Percentiles rank a stretch among this genome's conserved stretches.
These are phyloP conservation scores for Pemphredon lugubris DNA, from an alignment of 2,888 invertebrate genomes.

Conservation along the genomic window DNA sequence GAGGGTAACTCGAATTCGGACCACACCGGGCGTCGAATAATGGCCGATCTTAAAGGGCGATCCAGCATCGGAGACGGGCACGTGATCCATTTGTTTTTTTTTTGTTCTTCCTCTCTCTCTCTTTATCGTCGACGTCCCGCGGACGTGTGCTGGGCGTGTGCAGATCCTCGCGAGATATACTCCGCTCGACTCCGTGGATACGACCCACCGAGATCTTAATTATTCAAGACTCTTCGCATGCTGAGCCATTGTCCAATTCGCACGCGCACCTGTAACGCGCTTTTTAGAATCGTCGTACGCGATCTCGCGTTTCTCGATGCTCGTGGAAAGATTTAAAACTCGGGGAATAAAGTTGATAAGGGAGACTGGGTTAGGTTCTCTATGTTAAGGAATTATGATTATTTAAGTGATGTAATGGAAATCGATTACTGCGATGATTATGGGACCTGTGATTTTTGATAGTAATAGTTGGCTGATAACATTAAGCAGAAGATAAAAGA, in stretches of 20 bases:
- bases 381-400: no score
- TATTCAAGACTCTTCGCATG: background rate
- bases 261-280: background rate
- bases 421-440: no score
- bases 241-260: background rate
- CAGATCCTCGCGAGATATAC: slow-evolving; percentile 42
- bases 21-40: slow-evolving; percentile 45
- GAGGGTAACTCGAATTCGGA: slow-evolving; percentile 33
- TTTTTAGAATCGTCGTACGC: background rate
- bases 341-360: no score
- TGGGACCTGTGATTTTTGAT: no score
- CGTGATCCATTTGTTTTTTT: slow-evolving; percentile 62
- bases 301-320: no score
- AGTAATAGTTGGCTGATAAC: no score
- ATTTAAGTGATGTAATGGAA: no score
- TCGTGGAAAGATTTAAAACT: no score
- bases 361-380: no score
- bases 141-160: slow-evolving; percentile 71
- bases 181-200: slow-evolving; percentile 13
- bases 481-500: no score
- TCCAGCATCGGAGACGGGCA: slow-evolving; percentile 48
- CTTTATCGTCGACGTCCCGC: slow-evolving; percentile 25
- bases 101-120: slow-evolving; percentile 16
- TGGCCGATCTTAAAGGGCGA: slow-evolving; percentile 23
- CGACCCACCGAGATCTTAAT: slow-evolving; percentile 6